These are phyloP conservation scores for Monoplex corrugatus DNA, from an alignment of 2,888 invertebrate genomes.

Conservation along the genomic window DNA sequence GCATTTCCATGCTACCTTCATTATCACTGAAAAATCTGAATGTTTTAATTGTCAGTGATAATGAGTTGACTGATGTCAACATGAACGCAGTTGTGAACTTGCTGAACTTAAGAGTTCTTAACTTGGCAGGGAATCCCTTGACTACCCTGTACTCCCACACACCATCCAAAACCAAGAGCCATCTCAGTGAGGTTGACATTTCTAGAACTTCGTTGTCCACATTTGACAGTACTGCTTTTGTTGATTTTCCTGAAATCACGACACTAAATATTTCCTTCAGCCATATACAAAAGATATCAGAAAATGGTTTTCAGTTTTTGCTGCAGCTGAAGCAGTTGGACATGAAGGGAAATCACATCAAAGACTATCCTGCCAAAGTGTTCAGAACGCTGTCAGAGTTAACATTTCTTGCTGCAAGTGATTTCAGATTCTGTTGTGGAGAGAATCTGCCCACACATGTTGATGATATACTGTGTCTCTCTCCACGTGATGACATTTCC, in stretches of 20 bases:
- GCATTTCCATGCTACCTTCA: neutral
- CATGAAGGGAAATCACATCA: too few species aligned
- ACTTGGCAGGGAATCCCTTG: neutral
- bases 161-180: too few species aligned
- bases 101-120: neutral
- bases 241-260: too few species aligned
- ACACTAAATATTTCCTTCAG: too few species aligned
- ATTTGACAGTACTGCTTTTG: too few species aligned
- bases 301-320: too few species aligned
- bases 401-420: neutral
- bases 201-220: too few species aligned
- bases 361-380: neutral
- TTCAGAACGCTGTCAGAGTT: neutral
- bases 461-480: neutral
- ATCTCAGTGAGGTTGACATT: too few species aligned
- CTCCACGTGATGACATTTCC: constrained; percentile 38
- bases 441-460: neutral
- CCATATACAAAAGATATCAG: too few species aligned
- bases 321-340: too few species aligned
- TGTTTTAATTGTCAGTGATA: neutral
- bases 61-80: neutral
- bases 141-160: too few species aligned
- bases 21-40: neutral
- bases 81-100: neutral
- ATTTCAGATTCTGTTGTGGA: neutral